phyloP scores from a whole-genome alignment of 2,888 invertebrate genomes.

The Acronicta alni region DNA sequence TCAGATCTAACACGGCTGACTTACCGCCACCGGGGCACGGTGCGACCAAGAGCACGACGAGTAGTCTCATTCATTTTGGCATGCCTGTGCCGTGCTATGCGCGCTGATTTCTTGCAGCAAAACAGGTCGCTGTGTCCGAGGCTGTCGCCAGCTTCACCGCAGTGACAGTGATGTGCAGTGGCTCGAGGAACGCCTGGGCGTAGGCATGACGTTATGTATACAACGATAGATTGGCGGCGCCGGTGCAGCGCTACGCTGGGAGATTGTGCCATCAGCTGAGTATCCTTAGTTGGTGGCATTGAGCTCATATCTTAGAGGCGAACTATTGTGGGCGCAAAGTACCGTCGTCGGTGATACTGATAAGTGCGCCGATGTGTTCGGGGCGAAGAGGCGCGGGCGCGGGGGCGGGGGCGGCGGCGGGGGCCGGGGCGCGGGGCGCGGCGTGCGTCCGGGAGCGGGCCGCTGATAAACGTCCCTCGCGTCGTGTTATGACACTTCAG shows the following conservation, averaged over 20 bases:
- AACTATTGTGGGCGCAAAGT: constrained; percentile 28
- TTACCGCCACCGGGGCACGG: no score
- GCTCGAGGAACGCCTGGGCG: no score
- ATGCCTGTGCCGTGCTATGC: no score
- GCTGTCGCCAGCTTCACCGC: no score
- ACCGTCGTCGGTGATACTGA: constrained; percentile 30
- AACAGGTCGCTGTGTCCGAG: no score
- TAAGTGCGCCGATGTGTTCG: constrained; percentile 19
- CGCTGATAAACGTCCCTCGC: constrained; percentile 28
- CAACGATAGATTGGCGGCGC: no score
- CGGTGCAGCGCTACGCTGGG: background rate
- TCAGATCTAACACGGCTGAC: no score
- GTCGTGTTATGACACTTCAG: constrained; percentile 40
- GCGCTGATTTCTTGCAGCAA: no score
- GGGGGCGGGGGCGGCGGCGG: constrained; percentile 7
- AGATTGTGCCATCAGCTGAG: constrained; percentile 2
- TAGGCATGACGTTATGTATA: no score
- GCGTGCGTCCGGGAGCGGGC: constrained; percentile 24
- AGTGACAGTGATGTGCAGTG: no score
- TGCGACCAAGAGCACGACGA: no score
- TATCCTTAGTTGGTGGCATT: constrained; percentile 15
- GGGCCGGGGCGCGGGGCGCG: constrained; percentile 9
- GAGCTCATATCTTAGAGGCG: constrained; percentile 24
- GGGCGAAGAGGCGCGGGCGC: constrained; percentile 4
- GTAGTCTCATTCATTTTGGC: no score